Conservation (phyloP, 2,888 invertebrate species). For the Eurois occulta region DNA sequence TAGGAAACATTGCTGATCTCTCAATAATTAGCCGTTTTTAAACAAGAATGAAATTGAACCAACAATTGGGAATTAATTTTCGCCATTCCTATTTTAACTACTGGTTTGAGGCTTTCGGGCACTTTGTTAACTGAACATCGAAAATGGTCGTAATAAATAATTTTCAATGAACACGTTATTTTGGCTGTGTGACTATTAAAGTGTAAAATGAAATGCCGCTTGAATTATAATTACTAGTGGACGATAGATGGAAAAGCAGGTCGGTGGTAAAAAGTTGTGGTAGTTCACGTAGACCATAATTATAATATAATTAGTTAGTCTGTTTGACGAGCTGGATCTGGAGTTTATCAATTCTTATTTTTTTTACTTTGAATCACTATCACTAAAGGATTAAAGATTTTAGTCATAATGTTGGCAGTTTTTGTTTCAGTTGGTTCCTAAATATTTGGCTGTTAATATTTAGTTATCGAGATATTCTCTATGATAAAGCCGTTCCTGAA, state of each 20-base stretch:
- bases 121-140: constrained; percentile 33
- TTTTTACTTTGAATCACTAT: neutral
- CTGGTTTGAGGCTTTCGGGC: constrained; percentile 25
- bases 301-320: neutral
- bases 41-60: constrained; percentile 35
- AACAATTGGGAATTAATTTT: constrained; percentile 52
- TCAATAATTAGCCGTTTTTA: constrained; percentile 47
- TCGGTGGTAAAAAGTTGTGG: neutral
- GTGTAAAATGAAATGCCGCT: neutral
- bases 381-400: neutral
- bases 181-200: constrained; percentile 18
- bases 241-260: neutral
- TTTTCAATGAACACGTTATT: constrained; percentile 40
- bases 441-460: neutral
- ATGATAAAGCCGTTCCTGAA: neutral
- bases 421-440: neutral
- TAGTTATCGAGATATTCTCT: neutral
- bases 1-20: constrained; percentile 44
- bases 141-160: constrained; percentile 54
- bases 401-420: neutral
- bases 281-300: neutral
- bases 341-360: neutral
- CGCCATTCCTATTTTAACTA: constrained; percentile 20
- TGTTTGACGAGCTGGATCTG: neutral
- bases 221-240: constrained; percentile 4